Conservation (phyloP, 2,888 invertebrate species). For the Antitype chi region DNA sequence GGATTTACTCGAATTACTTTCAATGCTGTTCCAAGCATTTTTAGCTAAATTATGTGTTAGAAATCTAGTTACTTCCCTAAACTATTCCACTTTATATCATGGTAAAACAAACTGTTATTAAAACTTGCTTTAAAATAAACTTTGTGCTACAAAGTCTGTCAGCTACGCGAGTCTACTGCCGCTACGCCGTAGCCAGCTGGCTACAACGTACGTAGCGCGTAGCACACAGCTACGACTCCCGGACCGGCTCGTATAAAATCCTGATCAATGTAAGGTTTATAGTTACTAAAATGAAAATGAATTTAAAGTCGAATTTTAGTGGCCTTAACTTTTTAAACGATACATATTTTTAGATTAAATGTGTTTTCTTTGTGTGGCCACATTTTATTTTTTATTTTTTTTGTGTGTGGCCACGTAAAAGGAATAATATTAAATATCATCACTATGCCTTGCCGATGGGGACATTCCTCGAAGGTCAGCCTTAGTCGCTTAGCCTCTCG, state of each 20-base stretch:
- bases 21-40: background rate
- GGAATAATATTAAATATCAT: background rate
- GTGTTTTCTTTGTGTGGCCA: background rate
- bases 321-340: slow-evolving; percentile 1
- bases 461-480: background rate
- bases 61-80: slow-evolving; percentile 1
- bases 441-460: background rate
- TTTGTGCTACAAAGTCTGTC: slow-evolving; percentile 47
- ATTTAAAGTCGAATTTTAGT: slow-evolving; percentile 17
- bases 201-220: slow-evolving; percentile 52
- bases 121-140: slow-evolving; percentile 51
- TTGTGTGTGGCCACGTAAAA: background rate
- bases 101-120: slow-evolving; percentile 35
- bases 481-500: background rate
- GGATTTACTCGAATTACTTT: background rate
- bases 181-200: slow-evolving; percentile 51
- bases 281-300: slow-evolving; percentile 35
- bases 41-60: background rate
- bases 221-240: slow-evolving; percentile 36
- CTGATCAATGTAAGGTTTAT: slow-evolving; percentile 31
- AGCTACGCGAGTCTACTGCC: slow-evolving; percentile 31
- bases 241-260: slow-evolving; percentile 30
- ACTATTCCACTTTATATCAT: slow-evolving; percentile 20
- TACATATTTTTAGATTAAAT: slow-evolving; percentile 1
- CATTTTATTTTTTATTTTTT: no score